These are phyloP conservation scores for Liasis olivaceus DNA, from an alignment of 2,797 vertebrate genomes.

Conservation along the genomic window DNA sequence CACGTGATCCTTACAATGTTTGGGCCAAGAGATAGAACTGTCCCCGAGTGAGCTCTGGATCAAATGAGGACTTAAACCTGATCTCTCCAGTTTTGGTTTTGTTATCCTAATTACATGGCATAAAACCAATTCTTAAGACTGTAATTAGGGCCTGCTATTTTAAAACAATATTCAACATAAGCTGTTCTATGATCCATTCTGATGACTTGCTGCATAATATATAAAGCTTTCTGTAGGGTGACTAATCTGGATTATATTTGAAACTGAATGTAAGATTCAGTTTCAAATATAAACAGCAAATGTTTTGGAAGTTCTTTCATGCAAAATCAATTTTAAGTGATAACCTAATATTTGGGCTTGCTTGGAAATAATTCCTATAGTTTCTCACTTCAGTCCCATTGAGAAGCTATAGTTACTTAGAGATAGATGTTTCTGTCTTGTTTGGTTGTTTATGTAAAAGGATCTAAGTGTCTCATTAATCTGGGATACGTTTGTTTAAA, in stretches of 20 bases:
- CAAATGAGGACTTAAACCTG: not conserved
- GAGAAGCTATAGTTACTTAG: not conserved
- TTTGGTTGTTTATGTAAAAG: not conserved
- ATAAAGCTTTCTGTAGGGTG: too few relatives aligned
- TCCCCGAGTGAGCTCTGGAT: not conserved
- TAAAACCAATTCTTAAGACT: not conserved
- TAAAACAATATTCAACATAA: not conserved
- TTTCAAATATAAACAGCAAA: not conserved
- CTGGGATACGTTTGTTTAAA: not conserved
- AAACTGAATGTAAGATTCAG: not conserved
- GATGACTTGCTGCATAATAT: not conserved
- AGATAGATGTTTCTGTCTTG: not conserved
- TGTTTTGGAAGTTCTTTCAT: not conserved
- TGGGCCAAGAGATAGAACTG: not conserved
- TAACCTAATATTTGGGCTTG: not conserved
- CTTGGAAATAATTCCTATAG: not conserved
- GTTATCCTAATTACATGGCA: not conserved
- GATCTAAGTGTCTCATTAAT: not conserved
- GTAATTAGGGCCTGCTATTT: not conserved
- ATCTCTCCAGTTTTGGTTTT: not conserved
- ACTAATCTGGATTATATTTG: not conserved
- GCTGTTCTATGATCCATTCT: not conserved
- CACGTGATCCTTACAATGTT: not conserved
- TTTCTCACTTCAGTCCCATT: not conserved
- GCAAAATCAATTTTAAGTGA: not conserved